Conservation (phyloP, 2,797 vertebrate genomes). For the Florisuga fusca region DNA sequence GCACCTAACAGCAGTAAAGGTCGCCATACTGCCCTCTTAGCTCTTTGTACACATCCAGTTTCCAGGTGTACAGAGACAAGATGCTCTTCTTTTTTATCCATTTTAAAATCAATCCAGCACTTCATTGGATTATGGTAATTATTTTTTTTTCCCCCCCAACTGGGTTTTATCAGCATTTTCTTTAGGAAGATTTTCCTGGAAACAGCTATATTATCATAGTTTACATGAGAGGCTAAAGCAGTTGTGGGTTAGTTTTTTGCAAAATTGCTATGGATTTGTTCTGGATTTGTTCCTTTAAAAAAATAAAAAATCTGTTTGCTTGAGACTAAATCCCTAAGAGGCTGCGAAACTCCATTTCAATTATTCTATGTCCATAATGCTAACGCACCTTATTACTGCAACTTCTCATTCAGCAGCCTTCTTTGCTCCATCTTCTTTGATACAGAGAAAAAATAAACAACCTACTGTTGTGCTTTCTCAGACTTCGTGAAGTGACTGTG, state of each 20-base stretch:
- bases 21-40: neutral
- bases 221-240: neutral
- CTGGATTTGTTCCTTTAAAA: neutral
- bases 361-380: neutral
- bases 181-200: neutral
- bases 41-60: neutral
- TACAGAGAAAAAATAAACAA: neutral
- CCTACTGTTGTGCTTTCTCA: neutral
- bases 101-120: neutral
- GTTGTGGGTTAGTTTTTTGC: neutral
- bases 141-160: accelerated
- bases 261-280: neutral
- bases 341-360: neutral
- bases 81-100: neutral
- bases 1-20: neutral
- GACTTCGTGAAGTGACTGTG: neutral
- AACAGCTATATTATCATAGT: neutral
- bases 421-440: neutral
- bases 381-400: neutral
- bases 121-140: neutral
- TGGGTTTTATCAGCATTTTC: neutral
- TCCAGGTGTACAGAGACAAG: neutral
- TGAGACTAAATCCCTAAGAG: neutral
- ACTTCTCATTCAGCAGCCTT: neutral
- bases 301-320: neutral